Conservation (phyloP, 1,140 invertebrate genomes). For the Ostrea denselamellosa region DNA sequence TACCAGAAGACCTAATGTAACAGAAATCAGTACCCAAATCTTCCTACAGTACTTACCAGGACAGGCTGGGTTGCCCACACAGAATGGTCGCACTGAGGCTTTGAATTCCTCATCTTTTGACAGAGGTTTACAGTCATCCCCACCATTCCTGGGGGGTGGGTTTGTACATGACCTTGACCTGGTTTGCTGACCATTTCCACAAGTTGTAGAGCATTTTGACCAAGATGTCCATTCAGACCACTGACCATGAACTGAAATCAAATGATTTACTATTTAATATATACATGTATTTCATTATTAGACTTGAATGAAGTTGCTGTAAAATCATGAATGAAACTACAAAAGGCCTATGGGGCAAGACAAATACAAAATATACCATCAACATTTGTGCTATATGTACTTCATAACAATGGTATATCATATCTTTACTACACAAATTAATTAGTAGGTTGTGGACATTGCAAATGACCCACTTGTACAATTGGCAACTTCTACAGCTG, state of each 20-base stretch:
- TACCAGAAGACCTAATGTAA: conserved; percentile 72
- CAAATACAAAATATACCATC: too few species aligned
- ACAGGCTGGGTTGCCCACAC: conserved; percentile 70
- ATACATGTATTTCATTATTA: too few species aligned
- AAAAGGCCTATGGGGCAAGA: too few species aligned
- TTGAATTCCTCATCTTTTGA: conserved; percentile 62
- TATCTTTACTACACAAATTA: not conserved
- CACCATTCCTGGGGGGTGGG: conserved; percentile 75
- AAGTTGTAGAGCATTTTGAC: conserved; percentile 74
- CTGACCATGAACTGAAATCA: conserved; percentile 72
- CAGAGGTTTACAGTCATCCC: conserved; percentile 70
- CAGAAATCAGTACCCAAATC: too few species aligned
- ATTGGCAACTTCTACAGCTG: conserved; percentile 79
- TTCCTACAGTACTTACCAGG: conserved; percentile 75
- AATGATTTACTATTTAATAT: not conserved
- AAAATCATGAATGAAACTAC: too few species aligned
- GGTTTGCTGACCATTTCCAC: conserved; percentile 66
- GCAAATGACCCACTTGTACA: conserved; percentile 77
- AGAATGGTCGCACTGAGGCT: conserved; percentile 67
- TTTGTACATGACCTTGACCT: conserved; percentile 73
- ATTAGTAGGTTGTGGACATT: not conserved
- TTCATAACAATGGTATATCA: too few species aligned
- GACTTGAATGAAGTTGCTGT: too few species aligned
- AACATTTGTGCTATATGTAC: too few species aligned
- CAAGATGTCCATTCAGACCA: conserved; percentile 77